Evolutionary conservation across 2,888 invertebrate species (phyloP), one percentile per base, ranked within the genome.

Genomic region (Stictocephala bisonia): DNA sequence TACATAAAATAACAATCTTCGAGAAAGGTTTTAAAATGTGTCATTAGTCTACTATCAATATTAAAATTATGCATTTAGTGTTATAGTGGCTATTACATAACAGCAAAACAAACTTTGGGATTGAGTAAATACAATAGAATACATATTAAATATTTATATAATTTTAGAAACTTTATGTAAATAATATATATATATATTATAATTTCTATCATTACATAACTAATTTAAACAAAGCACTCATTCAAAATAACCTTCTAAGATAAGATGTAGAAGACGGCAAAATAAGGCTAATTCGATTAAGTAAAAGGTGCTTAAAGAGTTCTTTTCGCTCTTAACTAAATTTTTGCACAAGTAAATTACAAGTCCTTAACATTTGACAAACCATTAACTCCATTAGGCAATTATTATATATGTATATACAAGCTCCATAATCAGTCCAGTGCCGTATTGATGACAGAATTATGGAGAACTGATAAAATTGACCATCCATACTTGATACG

Each of bases 121-220:
- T 71, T 13, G 70, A 71, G 40, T 71, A 71, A 71, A 71, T 71
- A 71, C 70, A 71, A 58, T 71, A 64, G 58, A 71, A 71, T 71
- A 71, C 56, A 56, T 44, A 58, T 44, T 71, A 71, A 71, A 71
- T 71, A 53, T 70, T 41, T 71, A 58, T 69, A 69, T 71, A 56
- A 71, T 58, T 71, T 71, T 44, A 27, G 58, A 58, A 44, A 58
- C 44, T 56, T 29, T 15, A 29, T 58, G 70, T 71, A 71, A 58
- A 58, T 58, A 35, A 71, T 71, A 70, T 56, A 56, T 70, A 29
- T 69, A 53, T 44, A 40, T 67, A 35, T 67, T 48, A 48, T 13
- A 44, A 41, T 56, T 41, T 41, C 41, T 70, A 48, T 70, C 26
- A 56, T 68, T 44, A 71, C 58, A 44, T 26, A 71, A 56, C 58